Base-by-base conservation (phyloP, 1,140 invertebrate genomes). In the Brachionus asplanchnoidis region DNA sequence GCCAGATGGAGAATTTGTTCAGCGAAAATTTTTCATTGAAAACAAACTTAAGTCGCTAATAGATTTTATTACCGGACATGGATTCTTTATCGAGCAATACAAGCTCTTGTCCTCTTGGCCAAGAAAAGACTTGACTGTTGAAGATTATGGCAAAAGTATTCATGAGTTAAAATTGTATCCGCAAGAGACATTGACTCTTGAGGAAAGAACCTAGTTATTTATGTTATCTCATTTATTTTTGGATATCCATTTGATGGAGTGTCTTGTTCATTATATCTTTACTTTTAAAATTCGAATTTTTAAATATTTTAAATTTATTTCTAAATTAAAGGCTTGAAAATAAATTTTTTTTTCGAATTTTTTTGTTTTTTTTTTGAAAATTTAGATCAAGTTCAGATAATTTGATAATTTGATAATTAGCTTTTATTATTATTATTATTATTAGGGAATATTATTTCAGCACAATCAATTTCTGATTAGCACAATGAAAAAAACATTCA, bases 61-160 rank as follows among this genome's bases (percentile, higher is more conserved):
- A 85, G 94, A 96, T 89, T 97, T 93, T 90, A 92, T 97, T 42
- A 93, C 93, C 53, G 94, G 95, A 26, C 92, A 95, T 91, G 95
- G 95, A 60, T 97, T 93, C 90, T 93, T 94, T 82, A 92, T 92
- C 85, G 93, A 94, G 87, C 94, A 95, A 87, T 97, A 93, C 88
- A 97, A 97, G 92, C 93, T 97, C 66, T 93, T 97, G 86, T 93
- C 93, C 86, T 95, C 94, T 88, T 97, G 94, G 94, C 95, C 95
- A 88, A 92, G 95, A 88, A 93, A 93, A 92, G 95, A 97, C 92
- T 88, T 89, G 86, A 88, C 88, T 87, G 50, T 46, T 36, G 46
- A 66, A 50, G 23, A 66, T n/a, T 89, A 90, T 20, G 92, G 91
- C 86, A 92, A 93, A 89, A 94, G 94, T 79, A 90, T 97, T 84